Percentiles rank a stretch among this genome's conserved stretches.
Evolutionary conservation across 2,113 vertebrate genomes (phyloP).

Genomic region (Phrynosoma platyrhinos): DNA sequence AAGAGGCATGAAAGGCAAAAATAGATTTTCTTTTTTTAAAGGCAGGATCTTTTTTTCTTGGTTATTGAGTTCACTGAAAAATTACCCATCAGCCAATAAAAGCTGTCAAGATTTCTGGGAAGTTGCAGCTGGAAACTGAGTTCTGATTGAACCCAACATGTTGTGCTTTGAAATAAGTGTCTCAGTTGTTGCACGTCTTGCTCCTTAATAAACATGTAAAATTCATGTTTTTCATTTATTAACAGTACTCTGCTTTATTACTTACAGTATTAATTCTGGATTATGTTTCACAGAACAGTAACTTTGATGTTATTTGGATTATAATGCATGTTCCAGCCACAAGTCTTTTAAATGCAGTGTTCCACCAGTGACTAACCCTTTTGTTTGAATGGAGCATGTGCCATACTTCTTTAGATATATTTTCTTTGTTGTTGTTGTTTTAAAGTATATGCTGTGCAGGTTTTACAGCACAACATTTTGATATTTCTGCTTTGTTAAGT

Average conservation of each 20-base stretch:
- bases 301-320: background rate
- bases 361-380: background rate
- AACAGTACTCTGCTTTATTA: background rate
- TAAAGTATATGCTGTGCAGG: too few species aligned
- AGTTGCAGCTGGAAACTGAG: background rate
- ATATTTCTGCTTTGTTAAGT: background rate
- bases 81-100: conserved; percentile 4
- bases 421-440: too few species aligned
- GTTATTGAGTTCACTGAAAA: background rate
- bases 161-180: background rate
- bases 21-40: background rate
- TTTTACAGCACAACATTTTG: background rate
- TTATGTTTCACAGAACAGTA: background rate
- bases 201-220: background rate
- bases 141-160: background rate
- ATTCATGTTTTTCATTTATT: too few species aligned
- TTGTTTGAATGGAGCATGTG: background rate
- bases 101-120: background rate
- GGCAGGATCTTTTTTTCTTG: background rate
- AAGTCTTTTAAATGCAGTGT: background rate
- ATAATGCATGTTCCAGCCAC: background rate
- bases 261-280: background rate
- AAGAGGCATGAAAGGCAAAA: background rate
- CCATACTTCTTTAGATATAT: background rate
- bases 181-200: background rate